Evolutionary conservation across 1,140 invertebrate species (phyloP).

Genomic region (Coptotermes formosanus): DNA sequence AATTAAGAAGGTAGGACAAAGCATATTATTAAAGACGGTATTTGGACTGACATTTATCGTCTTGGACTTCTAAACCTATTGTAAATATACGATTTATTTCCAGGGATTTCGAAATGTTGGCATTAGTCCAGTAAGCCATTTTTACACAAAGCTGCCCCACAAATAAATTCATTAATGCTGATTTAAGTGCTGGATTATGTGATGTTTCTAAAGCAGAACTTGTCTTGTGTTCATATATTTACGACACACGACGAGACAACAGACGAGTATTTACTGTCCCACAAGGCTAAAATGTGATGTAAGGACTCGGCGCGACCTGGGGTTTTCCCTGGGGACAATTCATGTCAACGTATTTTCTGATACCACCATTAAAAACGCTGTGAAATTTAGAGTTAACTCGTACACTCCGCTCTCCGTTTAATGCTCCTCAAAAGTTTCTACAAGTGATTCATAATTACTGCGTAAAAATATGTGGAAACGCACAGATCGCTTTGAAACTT

Average conservation of each 20-base stretch:
- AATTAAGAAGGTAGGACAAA: no score
- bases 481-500: no score
- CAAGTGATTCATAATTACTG: no score
- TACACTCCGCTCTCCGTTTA: background rate
- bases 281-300: background rate
- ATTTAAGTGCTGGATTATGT: background rate
- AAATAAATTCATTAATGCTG: background rate
- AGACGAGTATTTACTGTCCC: background rate
- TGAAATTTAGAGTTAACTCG: background rate
- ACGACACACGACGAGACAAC: background rate
- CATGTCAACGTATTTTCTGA: background rate
- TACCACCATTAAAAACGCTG: background rate
- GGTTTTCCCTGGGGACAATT: background rate
- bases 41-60: no score
- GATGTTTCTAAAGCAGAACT: background rate
- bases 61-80: no score
- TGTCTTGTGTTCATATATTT: background rate
- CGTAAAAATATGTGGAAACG: no score
- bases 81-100: no score
- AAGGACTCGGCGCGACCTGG: background rate
- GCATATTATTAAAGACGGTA: no score
- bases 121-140: background rate
- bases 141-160: background rate
- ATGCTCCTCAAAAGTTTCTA: background rate
- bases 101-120: no score